A percentile compares a stretch with the other conserved stretches of the same genome.
Evolutionary conservation across 2,113 vertebrate species (phyloP).

Genomic region (Boulengeromyrus knoepffleri): DNA sequence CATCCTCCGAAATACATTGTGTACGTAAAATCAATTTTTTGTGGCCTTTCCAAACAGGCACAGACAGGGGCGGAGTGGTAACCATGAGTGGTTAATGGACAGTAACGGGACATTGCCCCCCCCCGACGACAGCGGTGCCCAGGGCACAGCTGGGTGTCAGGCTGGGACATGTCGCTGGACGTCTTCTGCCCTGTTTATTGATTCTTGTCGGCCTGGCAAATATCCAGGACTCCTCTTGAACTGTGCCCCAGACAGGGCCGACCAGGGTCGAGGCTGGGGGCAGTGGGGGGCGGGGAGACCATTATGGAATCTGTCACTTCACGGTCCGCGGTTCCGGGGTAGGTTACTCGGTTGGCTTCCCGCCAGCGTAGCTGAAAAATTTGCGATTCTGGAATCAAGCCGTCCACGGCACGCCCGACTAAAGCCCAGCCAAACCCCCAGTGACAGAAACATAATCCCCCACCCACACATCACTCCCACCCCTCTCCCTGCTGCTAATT

Average conservation of each 20-base stretch:
- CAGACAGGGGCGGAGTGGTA: not conserved
- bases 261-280: not conserved
- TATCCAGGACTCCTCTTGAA: not conserved
- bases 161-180: not conserved
- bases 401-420: not conserved
- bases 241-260: not conserved
- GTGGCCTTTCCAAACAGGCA: not conserved
- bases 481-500: not conserved
- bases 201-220: not conserved
- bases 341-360: not conserved
- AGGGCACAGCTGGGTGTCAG: too few relatives aligned
- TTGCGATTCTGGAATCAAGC: not conserved
- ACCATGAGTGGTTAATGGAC: not conserved
- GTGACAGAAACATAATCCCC: not conserved
- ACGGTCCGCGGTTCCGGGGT: not conserved
- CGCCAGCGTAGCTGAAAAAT: not conserved
- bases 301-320: not conserved
- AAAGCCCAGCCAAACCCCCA: not conserved
- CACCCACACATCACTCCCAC: not conserved
- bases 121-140: too few relatives aligned
- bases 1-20: not conserved
- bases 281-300: not conserved
- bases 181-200: not conserved
- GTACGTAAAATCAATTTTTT: not conserved
- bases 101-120: not conserved